phyloP scores from a whole-genome alignment of 2,888 invertebrate species.

The Drosophila barbarae region DNA sequence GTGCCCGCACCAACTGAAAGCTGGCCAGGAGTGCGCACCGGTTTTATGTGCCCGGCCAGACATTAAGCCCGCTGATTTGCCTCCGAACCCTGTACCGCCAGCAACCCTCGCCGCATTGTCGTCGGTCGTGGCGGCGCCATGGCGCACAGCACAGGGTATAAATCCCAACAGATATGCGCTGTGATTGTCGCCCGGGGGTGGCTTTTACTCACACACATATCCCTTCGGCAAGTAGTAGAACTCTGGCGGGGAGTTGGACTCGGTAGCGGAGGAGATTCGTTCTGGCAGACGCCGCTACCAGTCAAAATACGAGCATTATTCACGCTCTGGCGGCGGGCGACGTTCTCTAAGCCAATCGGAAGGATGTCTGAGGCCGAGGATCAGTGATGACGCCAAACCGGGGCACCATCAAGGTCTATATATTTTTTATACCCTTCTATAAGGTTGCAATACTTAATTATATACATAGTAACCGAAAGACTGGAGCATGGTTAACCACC shows the following conservation, averaged over 20 bases:
- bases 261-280: constrained; percentile 27
- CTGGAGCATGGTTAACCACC: too few species aligned
- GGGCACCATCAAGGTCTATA: constrained; percentile 37
- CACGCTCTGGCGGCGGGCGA: constrained; percentile 51
- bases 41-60: constrained; percentile 74
- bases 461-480: not conserved
- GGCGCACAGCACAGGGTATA: constrained; percentile 39
- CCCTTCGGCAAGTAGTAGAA: not conserved
- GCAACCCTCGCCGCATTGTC: constrained; percentile 77
- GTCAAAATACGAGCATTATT: constrained; percentile 68
- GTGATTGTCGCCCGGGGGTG: constrained; percentile 74
- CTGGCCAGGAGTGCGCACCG: constrained; percentile 68
- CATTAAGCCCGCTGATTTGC: constrained; percentile 72
- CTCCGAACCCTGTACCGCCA: constrained; percentile 31
- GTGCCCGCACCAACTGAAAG: constrained; percentile 78
- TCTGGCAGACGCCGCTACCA: constrained; percentile 38
- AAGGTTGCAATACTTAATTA: not conserved
- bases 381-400: constrained; percentile 45
- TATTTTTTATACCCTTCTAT: constrained; percentile 10
- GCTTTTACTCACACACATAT: constrained; percentile 54
- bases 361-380: constrained; percentile 59
- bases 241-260: not conserved
- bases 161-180: constrained; percentile 72
- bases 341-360: constrained; percentile 70
- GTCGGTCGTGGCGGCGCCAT: constrained; percentile 78